These are phyloP conservation scores for Ammospiza maritima DNA, from an alignment of 2,797 vertebrate species.

Conservation along the genomic window DNA sequence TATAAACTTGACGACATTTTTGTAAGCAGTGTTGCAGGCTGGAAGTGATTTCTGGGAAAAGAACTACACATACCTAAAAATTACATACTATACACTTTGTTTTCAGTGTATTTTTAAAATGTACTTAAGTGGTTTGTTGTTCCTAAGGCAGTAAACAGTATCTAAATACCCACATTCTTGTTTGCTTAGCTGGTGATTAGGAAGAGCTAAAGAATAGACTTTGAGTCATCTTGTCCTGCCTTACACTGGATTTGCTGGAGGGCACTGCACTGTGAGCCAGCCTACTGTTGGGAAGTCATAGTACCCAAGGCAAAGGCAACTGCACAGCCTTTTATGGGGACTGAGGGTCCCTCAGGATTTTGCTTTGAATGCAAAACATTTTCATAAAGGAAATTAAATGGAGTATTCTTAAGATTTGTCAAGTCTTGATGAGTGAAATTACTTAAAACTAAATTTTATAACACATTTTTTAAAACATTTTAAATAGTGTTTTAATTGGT, in stretches of 20 bases:
- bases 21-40: neutral
- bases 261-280: neutral
- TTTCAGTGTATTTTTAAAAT: neutral
- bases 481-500: constrained; percentile 73
- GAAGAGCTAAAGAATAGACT: neutral
- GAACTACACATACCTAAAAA: neutral
- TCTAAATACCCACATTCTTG: neutral
- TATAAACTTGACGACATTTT: neutral
- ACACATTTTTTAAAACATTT: constrained; percentile 58
- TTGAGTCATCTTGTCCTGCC: neutral
- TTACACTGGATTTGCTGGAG: neutral
- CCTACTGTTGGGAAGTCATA: neutral
- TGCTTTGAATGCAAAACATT: constrained; percentile 44
- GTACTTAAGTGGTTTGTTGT: neutral
- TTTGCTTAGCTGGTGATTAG: neutral
- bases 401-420: constrained; percentile 66
- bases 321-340: neutral
- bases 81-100: neutral
- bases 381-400: constrained; percentile 68
- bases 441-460: constrained; percentile 65
- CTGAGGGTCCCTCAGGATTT: constrained; percentile 6
- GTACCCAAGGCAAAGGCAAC: neutral
- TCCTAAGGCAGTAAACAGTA: neutral
- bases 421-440: constrained; percentile 67
- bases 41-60: neutral